Percentiles rank a stretch among this genome's conserved stretches.
These are phyloP conservation scores for Encarsia formosa DNA, from an alignment of 2,888 invertebrate genomes.

Conservation along the genomic window DNA sequence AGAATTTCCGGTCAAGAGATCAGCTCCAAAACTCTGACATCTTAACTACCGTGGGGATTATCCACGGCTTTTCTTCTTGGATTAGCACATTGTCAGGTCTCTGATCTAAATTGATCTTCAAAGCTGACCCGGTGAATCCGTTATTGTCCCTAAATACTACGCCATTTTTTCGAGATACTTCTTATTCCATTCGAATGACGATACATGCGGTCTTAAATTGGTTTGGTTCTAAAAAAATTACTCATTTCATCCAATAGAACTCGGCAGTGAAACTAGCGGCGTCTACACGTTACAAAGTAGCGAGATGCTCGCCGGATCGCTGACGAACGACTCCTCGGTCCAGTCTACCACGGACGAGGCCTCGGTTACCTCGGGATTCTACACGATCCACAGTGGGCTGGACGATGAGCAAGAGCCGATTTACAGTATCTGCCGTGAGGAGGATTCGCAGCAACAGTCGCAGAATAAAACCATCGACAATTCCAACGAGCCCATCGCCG, in stretches of 20 bases:
- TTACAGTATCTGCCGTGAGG: constrained; percentile 46
- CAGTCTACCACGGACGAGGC: constrained; percentile 49
- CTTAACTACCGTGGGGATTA: no score
- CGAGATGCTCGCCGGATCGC: constrained; percentile 47
- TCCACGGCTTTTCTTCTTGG: no score
- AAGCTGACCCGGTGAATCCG: no score
- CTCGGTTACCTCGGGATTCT: constrained; percentile 49
- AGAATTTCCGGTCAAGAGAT: not conserved
- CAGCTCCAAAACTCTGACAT: no score
- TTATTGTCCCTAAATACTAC: no score
- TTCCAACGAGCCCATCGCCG: constrained; percentile 14
- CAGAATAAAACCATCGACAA: constrained; percentile 12
- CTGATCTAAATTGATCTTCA: no score
- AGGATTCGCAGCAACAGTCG: constrained; percentile 24
- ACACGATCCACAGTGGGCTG: constrained; percentile 47
- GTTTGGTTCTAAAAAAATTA: no score
- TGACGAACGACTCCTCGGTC: constrained; percentile 45
- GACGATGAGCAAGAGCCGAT: constrained; percentile 45
- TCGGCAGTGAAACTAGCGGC: constrained; percentile 78
- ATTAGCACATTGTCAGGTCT: no score
- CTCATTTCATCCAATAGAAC: no score
- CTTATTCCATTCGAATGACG: no score
- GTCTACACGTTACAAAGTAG: constrained; percentile 72
- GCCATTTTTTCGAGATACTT: no score
- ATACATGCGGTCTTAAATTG: no score